Conservation (phyloP, 2,113 vertebrate genomes). For the Tetraodon nigroviridis region DNA sequence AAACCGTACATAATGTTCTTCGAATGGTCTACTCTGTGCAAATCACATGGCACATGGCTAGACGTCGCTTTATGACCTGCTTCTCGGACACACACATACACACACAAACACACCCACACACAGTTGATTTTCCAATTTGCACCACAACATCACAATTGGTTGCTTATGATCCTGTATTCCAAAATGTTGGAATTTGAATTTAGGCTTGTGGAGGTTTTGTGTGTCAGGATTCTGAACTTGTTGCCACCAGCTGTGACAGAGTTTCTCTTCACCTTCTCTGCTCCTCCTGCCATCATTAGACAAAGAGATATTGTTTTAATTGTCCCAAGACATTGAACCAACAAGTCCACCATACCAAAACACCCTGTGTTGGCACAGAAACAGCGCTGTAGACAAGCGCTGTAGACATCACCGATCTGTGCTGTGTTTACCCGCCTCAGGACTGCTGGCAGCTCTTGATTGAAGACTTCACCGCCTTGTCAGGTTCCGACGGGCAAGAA, state of each 20-base stretch:
- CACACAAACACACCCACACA: too few relatives aligned
- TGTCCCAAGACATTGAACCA: conserved; percentile 23
- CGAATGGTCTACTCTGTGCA: too few relatives aligned
- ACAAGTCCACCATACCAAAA: conserved; percentile 15
- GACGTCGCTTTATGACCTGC: too few relatives aligned
- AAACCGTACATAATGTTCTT: too few relatives aligned
- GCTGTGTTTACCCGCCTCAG: conserved; percentile 34
- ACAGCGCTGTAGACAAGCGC: conserved; percentile 52
- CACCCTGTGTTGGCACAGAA: conserved; percentile 45
- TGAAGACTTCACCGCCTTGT: conserved; percentile 36
- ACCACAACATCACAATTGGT: too few relatives aligned
- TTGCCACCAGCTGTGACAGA: conserved; percentile 7
- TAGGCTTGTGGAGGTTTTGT: too few relatives aligned
- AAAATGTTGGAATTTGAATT: too few relatives aligned
- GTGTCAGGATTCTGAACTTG: too few relatives aligned
- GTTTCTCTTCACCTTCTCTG: conserved; percentile 1
- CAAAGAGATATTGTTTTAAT: conserved; percentile 45
- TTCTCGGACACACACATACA: too few relatives aligned
- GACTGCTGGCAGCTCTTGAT: conserved; percentile 29
- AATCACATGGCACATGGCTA: too few relatives aligned
- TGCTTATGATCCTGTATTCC: too few relatives aligned
- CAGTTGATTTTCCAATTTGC: too few relatives aligned
- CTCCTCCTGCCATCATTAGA: conserved; percentile 10
- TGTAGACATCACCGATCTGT: conserved; percentile 44
- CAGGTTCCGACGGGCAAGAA: conserved; percentile 7